Base-by-base conservation (phyloP, 2,888 invertebrate genomes). In the Brachyopa scutellaris region DNA sequence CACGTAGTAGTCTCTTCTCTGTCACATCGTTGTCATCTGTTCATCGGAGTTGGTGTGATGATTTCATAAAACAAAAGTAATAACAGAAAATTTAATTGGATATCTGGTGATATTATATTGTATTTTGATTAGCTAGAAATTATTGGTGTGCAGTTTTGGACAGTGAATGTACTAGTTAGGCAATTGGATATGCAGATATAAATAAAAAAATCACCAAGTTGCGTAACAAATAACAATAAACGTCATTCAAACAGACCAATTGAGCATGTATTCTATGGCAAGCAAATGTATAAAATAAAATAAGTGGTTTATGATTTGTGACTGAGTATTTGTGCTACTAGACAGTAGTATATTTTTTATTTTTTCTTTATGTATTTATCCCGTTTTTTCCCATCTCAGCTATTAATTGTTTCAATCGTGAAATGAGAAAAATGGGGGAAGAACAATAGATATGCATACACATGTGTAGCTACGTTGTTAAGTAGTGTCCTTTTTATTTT, bases 1-100 rank as follows among this genome's bases (percentile, higher is more conserved):
- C n/a, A n/a, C n/a, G n/a, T n/a, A 45, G 73, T 66, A 66, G 55
- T 74, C 64, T 55, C 62, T 74, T 49, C 55, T 64, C 57, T 57
- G 73, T 55, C 64, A 74, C 49, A 64, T 57, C 62, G 73, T 74
- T 64, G 55, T 38, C 61, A 51, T 70, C 49, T 17, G 1, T 47
- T 51, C 21, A 64, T 57, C 49, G 11, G 21, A 21, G 55, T 29
- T 49, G 33, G 29, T 74, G 73, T 64, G 55, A 73, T 73, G 45
- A 64, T 57, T 64, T 73, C 45, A 53, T 38, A 62, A 72, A 49
- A n/a, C n/a, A 53, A 59, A 70, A 15, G 26, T 51, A 64, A 51
- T 51, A 64, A 51, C 11, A 51, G 2, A 38, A 57, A 57, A 15
- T 33, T 42, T 0, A 23, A 19, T 40, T 33, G 13, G 15, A 23